A percentile compares a stretch with the other conserved stretches of the same genome.
phyloP scores from a whole-genome alignment of 2,888 invertebrate genomes.

The Druceiella hillmani region DNA sequence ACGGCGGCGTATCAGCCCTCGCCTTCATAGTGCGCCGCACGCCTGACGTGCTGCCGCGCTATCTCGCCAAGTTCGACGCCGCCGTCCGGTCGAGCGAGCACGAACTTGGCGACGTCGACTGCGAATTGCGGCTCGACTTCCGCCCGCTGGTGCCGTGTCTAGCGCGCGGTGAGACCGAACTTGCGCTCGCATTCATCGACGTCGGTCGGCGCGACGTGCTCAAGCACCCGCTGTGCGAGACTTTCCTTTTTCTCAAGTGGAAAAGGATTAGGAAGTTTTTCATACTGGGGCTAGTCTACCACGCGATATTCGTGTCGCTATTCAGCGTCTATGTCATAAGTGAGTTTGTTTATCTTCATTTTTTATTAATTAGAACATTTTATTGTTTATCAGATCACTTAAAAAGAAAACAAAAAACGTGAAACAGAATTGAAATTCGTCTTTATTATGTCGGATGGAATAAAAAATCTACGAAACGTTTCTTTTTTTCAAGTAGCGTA shows the following conservation, averaged over 20 bases:
- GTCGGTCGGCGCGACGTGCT: conserved; percentile 74
- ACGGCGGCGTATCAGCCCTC: conserved; percentile 73
- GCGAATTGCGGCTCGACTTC: conserved; percentile 66
- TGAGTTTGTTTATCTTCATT: conserved; percentile 33
- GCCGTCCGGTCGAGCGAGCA: conserved; percentile 77
- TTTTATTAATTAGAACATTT: conserved; percentile 11
- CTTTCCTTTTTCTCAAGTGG: conserved; percentile 82
- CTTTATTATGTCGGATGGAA: too few species aligned
- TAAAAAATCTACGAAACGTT: too few species aligned
- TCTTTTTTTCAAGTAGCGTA: too few species aligned
- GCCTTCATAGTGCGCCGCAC: conserved; percentile 81
- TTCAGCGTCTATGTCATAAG: conserved; percentile 70
- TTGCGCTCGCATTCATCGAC: conserved; percentile 68
- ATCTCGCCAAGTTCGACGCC: conserved; percentile 64
- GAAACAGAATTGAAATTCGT: too few species aligned
- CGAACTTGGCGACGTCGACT: conserved; percentile 81
- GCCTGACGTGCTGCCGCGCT: conserved; percentile 72
- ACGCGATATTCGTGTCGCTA: conserved; percentile 67
- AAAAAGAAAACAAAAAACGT: conserved; percentile 12
- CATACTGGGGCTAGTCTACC: conserved; percentile 70
- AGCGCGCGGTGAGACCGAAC: conserved; percentile 62
- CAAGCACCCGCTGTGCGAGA: conserved; percentile 80
- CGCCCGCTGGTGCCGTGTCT: conserved; percentile 56
- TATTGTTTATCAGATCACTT: conserved; percentile 13
- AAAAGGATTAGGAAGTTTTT: conserved; percentile 76